These are phyloP conservation scores for Hydrozoanthus gracilis DNA, from an alignment of 92 coral and sea anemone genomes.

Conservation along the genomic window DNA sequence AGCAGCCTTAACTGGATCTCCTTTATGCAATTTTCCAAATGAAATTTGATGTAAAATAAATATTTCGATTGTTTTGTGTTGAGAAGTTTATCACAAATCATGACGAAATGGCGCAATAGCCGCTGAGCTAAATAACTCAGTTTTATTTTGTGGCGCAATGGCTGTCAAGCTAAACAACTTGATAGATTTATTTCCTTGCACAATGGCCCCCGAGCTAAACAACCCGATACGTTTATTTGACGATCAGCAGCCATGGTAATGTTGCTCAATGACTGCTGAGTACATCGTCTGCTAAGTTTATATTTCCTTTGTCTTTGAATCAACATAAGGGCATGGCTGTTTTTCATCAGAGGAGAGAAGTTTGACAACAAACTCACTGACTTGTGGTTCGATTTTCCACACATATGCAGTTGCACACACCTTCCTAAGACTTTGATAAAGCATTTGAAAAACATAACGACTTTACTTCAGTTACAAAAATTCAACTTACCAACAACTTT, in stretches of 20 bases:
- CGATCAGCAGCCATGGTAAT: neutral
- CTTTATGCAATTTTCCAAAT: no score
- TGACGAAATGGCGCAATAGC: neutral
- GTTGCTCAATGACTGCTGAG: neutral
- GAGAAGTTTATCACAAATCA: no score
- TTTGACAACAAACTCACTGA: neutral
- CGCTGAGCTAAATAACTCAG: neutral
- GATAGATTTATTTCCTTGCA: neutral
- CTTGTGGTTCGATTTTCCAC: neutral
- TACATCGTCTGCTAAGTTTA: neutral
- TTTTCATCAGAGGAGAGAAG: neutral
- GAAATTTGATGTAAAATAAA: no score
- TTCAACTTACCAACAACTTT: neutral
- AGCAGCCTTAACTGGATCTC: no score
- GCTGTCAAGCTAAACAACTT: neutral
- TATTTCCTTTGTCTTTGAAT: neutral
- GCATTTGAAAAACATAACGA: neutral
- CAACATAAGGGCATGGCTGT: neutral
- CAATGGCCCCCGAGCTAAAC: slow-evolving; percentile 4
- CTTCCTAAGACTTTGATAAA: neutral
- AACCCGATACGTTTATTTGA: neutral
- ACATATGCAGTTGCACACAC: neutral
- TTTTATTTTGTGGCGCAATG: neutral
- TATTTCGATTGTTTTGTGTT: no score
- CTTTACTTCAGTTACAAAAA: neutral